phyloP scores from a whole-genome alignment of 2,797 vertebrate genomes.

The Gymnocypris eckloni region DNA sequence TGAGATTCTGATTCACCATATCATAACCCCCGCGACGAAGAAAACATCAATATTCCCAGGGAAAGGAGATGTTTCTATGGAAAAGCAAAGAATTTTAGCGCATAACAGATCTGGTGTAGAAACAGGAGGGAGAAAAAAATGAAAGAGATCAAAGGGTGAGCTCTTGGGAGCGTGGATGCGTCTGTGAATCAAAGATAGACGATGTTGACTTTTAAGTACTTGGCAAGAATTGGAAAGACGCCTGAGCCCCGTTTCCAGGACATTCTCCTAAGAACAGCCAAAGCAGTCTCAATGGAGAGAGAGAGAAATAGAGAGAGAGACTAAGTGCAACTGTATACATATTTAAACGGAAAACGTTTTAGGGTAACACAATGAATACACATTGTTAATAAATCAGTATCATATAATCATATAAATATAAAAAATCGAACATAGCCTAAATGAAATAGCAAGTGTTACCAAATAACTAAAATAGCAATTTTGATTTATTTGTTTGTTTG shows the following conservation, averaged over 20 bases:
- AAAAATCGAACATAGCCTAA: not conserved
- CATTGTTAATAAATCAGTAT: not conserved
- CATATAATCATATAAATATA: not conserved
- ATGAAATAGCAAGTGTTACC: not conserved
- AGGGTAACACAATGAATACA: not conserved
- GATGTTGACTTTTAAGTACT: conserved; percentile 89
- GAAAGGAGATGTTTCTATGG: conserved; percentile 99
- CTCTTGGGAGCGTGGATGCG: conserved; percentile 83
- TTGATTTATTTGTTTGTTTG: too few species aligned
- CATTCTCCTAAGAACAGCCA: conserved; percentile 76
- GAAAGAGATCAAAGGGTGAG: conserved; percentile 93
- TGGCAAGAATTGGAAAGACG: conserved; percentile 76
- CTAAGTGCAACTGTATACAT: conserved; percentile 36
- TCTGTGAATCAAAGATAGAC: conserved; percentile 91
- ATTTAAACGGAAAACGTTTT: conserved; percentile 8
- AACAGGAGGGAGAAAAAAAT: conserved; percentile 72
- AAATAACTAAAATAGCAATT: not conserved
- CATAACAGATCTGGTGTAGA: conserved; percentile 89
- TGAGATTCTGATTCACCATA: conserved; percentile 98
- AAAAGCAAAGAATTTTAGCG: conserved; percentile 95
- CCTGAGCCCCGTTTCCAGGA: conserved; percentile 78
- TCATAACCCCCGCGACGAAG: conserved; percentile 99
- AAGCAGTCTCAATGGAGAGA: conserved; percentile 70
- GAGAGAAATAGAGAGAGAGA: conserved; percentile 29
- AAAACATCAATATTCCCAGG: conserved; percentile 99